Evolutionary conservation across 2,797 vertebrate species (phyloP).

Genomic region (Botia almorhae): DNA sequence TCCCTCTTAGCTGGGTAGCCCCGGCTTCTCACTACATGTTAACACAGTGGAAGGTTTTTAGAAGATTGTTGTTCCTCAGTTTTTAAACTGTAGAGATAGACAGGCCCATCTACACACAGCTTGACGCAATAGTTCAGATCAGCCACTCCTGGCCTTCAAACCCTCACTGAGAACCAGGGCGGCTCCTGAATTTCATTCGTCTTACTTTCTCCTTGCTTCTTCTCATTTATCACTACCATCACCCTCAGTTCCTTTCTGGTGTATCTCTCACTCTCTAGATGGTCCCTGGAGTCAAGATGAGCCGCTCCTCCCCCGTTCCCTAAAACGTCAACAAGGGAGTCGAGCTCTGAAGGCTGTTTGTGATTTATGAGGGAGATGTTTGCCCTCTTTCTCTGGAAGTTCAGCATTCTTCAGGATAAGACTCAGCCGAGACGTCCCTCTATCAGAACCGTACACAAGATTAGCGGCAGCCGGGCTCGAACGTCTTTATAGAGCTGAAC

Average conservation of each 20-base stretch:
- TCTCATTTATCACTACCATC: conserved; percentile 48
- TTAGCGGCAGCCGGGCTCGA: conserved; percentile 7
- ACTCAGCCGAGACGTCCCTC: conserved; percentile 33
- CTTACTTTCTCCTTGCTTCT: conserved; percentile 36
- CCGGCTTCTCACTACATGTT: background rate
- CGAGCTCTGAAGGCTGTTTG: conserved; percentile 47
- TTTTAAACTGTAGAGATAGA: conserved; percentile 22
- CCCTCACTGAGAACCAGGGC: conserved; percentile 17
- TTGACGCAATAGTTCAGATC: conserved; percentile 44
- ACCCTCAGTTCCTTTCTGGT: conserved; percentile 36
- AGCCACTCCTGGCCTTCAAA: conserved; percentile 51
- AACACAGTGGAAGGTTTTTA: background rate
- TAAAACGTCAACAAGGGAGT: conserved; percentile 58
- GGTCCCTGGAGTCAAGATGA: conserved; percentile 41
- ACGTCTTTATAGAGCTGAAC: conserved; percentile 27
- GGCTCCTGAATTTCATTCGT: conserved; percentile 43
- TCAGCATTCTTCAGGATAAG: conserved; percentile 48
- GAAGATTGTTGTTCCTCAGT: conserved; percentile 6
- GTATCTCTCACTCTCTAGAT: conserved; percentile 24
- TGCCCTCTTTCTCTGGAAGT: conserved; percentile 50
- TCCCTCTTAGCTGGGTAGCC: no score
- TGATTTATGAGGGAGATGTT: conserved; percentile 59
- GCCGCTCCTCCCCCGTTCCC: conserved; percentile 28
- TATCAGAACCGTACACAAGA: conserved; percentile 43
- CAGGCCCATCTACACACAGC: conserved; percentile 11